Base-by-base conservation (phyloP, 2,888 invertebrate species). In the Melipona beecheii region DNA sequence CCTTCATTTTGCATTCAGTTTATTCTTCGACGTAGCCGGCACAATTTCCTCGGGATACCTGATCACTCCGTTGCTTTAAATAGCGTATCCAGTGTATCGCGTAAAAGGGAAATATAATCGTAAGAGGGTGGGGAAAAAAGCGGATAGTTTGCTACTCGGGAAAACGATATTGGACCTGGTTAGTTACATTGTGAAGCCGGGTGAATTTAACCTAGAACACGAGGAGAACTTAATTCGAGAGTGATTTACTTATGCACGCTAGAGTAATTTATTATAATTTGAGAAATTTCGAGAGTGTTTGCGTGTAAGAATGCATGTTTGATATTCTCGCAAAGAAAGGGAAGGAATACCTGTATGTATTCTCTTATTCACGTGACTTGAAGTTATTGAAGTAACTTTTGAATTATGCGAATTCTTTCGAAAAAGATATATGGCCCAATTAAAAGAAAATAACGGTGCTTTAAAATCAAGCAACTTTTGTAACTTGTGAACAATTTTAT, bases 31-130 rank as follows among this genome's bases (percentile, higher is more conserved):
- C 21, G 54, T 4, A 64, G 17, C 9, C 11, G 13, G 19, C 36
- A 52, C 19, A 21, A 52, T 65, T 43, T 64, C 52, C 64, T 9
- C 24, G 3, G 9, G 21, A 52, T 60, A 72, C 43, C 31, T 64
- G 73, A 73, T 73, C 50, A n/a, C 36, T 52, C 31, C 50, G 52
- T 72, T 52, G 31, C 50, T 64, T 24, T 36, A 50, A 50, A 21
- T 19, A 17, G 17, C 17, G 31, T 62, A 31, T 31, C 21, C 11
- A 0, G 60, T n/a, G 31, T 64, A 62, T 31, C 24, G 17, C 24
- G 15, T 31, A 27, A 2, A n/a, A 49, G 11, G 27, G 27, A 0
- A 31, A 73, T 62, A n/a, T 73, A 62, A 50, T 73, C 62, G 15
- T 13, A n/a, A 17, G 50, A 36, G 36, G 36, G 36, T 0, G 27